Evolutionary conservation across 2,113 vertebrate species (phyloP), one percentile per base, ranked within the genome.

Genomic region (Apaloderma vittatum): DNA sequence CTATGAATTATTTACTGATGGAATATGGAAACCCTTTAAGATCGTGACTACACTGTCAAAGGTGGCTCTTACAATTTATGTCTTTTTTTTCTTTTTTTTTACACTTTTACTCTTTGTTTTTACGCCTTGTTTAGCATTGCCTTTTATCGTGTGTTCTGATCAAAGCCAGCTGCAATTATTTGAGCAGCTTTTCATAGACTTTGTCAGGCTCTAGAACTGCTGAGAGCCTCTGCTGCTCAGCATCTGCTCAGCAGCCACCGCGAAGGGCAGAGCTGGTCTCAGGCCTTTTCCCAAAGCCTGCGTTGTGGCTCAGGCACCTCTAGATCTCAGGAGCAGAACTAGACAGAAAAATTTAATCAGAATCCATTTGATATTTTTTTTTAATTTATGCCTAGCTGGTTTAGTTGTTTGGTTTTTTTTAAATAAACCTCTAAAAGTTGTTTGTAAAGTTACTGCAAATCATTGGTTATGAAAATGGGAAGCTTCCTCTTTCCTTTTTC

Each of bases 191-290:
- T 83, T 67, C 14, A 18, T 37, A 45, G 8, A 6, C 18, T 45
- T 75, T 48, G 68, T 29, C 0, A 1, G 52, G 2, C 12, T 55
- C 52, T 57, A 14, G 20, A 27, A 92, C 49, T 88, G 29, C 21
- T n/a, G 45, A 79, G 49, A 70, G 45, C 12, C 18, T 20, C 49
- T 76, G 34, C 75, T 79, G 45, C 8, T 86, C 2, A 1, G 36
- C 46, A 32, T 40, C 11, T 27, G 6, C 29, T 76, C 1, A 2
- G 19, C 1, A 27, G 12, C 9, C 62, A 68, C 7, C 2, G 1
- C 34, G 18, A 46, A 51, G 13, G 15, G 4, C 19, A 0, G 2
- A 46, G 20, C 12, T 58, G 24, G 24, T 77, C n/a, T 94, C 65
- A 51, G 15, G 6, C 27, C 27, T 62, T 91, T 77, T 49, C 48